phyloP scores from a whole-genome alignment of 1,140 invertebrate genomes.

The Drosophila elegans region DNA sequence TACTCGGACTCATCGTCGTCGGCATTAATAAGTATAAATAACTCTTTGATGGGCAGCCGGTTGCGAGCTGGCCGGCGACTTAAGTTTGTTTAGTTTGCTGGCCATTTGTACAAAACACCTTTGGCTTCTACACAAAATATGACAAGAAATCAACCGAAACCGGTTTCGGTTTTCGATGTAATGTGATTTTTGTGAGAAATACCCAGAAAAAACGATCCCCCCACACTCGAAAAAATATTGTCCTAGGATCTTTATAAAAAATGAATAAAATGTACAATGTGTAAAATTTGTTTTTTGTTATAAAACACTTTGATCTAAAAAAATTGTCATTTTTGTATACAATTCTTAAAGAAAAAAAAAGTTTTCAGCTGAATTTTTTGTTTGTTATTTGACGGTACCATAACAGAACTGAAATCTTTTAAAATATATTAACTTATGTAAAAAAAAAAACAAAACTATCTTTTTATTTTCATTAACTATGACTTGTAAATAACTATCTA shows the following conservation, averaged over 20 bases:
- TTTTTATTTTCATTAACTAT: too few species aligned
- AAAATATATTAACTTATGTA: too few species aligned
- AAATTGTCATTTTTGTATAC: too few species aligned
- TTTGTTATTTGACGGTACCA: too few species aligned
- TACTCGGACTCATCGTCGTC: constrained; percentile 32
- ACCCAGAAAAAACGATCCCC: constrained; percentile 28
- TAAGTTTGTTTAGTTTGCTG: constrained; percentile 69
- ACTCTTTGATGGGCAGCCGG: constrained; percentile 61
- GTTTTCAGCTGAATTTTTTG: too few species aligned
- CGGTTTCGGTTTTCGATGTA: constrained; percentile 50
- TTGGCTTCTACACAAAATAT: constrained; percentile 63
- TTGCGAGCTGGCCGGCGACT: constrained; percentile 56
- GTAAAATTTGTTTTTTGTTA: not conserved
- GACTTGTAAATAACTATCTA: too few species aligned
- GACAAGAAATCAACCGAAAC: constrained; percentile 68
- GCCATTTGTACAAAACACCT: constrained; percentile 76
- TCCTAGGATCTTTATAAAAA: not conserved
- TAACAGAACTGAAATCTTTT: too few species aligned
- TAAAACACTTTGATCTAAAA: too few species aligned
- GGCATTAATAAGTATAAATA: constrained; percentile 57
- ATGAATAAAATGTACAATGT: not conserved
- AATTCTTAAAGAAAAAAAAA: too few species aligned
- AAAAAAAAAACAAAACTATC: too few species aligned
- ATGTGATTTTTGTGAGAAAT: constrained; percentile 50
- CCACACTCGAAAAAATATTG: constrained; percentile 18